Evolutionary conservation across 2,797 vertebrate species (phyloP), one percentile per base, ranked within the genome.

Genomic region (Agapornis canus): DNA sequence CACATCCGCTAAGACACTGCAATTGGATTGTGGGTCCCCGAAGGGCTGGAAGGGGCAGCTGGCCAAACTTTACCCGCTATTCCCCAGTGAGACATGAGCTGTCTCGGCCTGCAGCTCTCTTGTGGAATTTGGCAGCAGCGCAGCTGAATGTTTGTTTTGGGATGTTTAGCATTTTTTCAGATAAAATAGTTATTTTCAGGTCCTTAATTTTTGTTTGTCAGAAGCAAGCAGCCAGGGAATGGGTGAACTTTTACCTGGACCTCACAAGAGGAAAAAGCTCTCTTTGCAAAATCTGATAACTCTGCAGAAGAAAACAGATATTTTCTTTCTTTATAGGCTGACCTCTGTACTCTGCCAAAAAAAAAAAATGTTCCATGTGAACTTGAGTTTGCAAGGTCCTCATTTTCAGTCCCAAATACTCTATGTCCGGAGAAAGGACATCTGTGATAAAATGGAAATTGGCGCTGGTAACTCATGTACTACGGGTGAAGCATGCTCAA

Each of bases 1-100:
- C 99, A 98, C 99, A 99, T 99, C 98, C 98, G 95, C 98, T 99
- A 98, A 98, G 97, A 98, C 97, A 71, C 86, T 93, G 97, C 99
- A 99, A 99, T 99, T 99, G 98, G 98, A 99, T 99, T 99, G 98
- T 98, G 98, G 98, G 98, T 98, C 99, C 98, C 98, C 13, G 23
- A 95, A 97, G 97, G 97, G 95, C 82, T 95, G 88, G 48, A 84
- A 90, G 97, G 95, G 98, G 98, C 98, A 98, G 98, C 97, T 98
- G 98, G 97, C 97, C 98, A 98, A 97, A 97, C 98, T 98, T 98
- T 97, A 97, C 97, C 97, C 94, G 5, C 96, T 95, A 94, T 93
- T 97, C 97, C 97, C 96, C 96, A 97, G 94, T 0, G 86, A 95
- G 88, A 68, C 12, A 16, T 48, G 94, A 83, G 95, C 94, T 90